Conservation (phyloP, 2,888 invertebrate species). For the Yponomeuta plumbellus region DNA sequence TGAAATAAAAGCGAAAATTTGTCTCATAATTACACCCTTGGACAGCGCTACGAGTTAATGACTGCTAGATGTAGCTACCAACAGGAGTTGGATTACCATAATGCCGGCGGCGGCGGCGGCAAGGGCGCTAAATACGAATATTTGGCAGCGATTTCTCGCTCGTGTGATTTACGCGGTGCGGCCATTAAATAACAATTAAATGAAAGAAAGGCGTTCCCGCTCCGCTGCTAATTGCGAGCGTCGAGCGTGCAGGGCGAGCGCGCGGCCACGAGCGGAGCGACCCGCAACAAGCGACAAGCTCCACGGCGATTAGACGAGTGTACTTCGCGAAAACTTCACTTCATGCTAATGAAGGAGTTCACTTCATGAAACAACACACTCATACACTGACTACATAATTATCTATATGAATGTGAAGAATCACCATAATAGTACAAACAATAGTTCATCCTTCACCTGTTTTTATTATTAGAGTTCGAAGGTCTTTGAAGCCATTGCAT, state of each 20-base stretch:
- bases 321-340: no score
- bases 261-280: not conserved
- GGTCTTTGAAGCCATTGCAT: no score
- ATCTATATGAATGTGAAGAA: no score
- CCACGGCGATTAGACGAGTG: no score
- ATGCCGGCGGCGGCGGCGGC: not conserved
- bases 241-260: not conserved
- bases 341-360: no score
- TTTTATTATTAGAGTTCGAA: no score
- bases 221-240: not conserved
- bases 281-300: not conserved
- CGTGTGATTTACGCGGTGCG: slow-evolving; percentile 23
- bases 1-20: no score
- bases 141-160: not conserved
- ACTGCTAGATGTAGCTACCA: not conserved
- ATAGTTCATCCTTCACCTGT: no score
- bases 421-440: no score
- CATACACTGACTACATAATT: no score
- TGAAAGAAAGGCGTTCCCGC: slow-evolving; percentile 13
- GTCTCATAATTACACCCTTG: no score
- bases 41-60: not conserved
- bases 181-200: slow-evolving; percentile 29
- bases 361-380: no score
- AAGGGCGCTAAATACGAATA: not conserved
- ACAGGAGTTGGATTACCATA: not conserved